Percentiles rank a stretch among this genome's conserved stretches.
Evolutionary conservation across 2,797 vertebrate genomes (phyloP).

Genomic region (Hippoglossus hippoglossus): DNA sequence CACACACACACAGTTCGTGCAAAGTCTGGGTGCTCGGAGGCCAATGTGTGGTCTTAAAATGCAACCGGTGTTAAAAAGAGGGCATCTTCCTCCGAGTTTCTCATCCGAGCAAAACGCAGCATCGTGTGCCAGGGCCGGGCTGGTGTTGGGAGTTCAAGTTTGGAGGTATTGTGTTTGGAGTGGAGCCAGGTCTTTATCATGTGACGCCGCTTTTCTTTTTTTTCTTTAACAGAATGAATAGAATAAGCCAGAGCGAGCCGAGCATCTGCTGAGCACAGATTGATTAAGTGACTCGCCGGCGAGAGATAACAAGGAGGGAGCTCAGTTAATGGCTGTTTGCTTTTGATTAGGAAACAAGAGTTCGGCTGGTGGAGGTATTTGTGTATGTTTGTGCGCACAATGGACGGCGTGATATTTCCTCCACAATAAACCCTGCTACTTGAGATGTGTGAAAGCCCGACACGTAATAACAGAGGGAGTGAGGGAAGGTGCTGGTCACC

Average conservation of each 20-base stretch:
- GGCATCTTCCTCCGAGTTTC: conserved; percentile 31
- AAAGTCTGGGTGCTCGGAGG: conserved; percentile 14
- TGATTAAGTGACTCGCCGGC: conserved; percentile 59
- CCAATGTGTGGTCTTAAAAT: conserved; percentile 28
- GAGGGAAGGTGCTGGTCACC: conserved; percentile 51
- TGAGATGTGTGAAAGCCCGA: conserved; percentile 47
- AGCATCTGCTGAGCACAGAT: conserved; percentile 46
- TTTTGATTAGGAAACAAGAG: conserved; percentile 70
- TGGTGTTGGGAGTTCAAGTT: conserved; percentile 42
- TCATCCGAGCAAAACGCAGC: conserved; percentile 25
- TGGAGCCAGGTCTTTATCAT: conserved; percentile 60
- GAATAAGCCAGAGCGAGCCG: conserved; percentile 28
- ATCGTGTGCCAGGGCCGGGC: conserved; percentile 24
- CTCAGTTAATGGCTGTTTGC: conserved; percentile 71
- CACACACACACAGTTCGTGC: conserved; percentile 10
- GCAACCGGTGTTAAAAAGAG: conserved; percentile 4
- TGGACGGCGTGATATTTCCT: conserved; percentile 43
- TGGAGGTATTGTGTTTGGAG: conserved; percentile 61
- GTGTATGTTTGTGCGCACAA: conserved; percentile 44
- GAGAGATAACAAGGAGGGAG: conserved; percentile 66
- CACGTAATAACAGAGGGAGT: conserved; percentile 35
- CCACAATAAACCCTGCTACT: conserved; percentile 56
- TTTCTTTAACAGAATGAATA: conserved; percentile 7
- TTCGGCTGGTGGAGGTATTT: conserved; percentile 36
- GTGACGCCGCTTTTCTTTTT: conserved; percentile 30